Base-by-base conservation (phyloP, 2,113 vertebrate species). In the Felis chaus region DNA sequence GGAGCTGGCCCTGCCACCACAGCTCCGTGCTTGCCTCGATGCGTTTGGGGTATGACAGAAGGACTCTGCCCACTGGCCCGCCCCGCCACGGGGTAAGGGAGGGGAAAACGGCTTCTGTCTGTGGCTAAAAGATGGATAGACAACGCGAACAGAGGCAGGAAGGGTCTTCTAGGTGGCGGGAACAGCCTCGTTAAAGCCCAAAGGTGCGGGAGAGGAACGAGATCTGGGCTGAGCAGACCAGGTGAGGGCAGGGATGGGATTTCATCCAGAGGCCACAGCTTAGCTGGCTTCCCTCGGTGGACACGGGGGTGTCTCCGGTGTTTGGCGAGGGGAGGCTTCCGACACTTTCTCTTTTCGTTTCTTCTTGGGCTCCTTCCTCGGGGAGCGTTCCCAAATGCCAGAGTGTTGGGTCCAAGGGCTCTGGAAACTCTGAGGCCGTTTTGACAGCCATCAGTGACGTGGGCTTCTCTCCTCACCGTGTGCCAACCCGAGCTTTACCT, bases 391-490 rank as follows among this genome's bases (percentile, higher is more conserved):
- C 61, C 71, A 21, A 23, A 87, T 3, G 55, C 69, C 0, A 0
- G 31, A 5, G 68, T 19, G 65, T 71, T 19, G 50, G 76, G 65
- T 45, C 55, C 11, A 16, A 69, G 57, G 93, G 39, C 10, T 3
- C 4, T 68, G 92, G 89, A 86, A 87, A 74, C 69, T 53, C 57
- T 3, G 31, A 80, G 87, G 91, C 74, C 1, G 0, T 71, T 39
- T 36, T 25, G n/a, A 93, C 45, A 55, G 29, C 45, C 8, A 0
- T 13, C 13, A 0, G 29, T 19, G 15, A 79, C 1, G 0, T 4
- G 3, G 5, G 7, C 6, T 4, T 5, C 41, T 48, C 21, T 78
- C 39, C 15, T 13, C 53, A 0, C 31, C 0, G 1, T 0, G 36
- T 15, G 41, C 57, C 48, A 33, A 3, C 45, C 63, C 0, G 3